A percentile compares a stretch with the other conserved stretches of the same genome.
These are phyloP conservation scores for Benitochromis conjunctus DNA, from an alignment of 2,113 vertebrate genomes.

Conservation along the genomic window DNA sequence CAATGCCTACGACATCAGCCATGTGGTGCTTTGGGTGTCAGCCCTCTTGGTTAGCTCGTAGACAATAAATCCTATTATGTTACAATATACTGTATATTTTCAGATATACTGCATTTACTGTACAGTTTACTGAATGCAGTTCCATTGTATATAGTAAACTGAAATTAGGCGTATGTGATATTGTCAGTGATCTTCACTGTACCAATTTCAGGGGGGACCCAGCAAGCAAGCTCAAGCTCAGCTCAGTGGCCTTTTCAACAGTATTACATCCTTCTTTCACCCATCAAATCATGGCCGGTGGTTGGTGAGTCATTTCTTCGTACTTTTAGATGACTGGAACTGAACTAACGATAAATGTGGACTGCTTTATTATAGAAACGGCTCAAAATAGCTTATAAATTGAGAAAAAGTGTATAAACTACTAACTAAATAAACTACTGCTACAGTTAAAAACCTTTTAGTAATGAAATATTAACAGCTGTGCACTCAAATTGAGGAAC, in stretches of 20 bases:
- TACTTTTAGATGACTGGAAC: background rate
- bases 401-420: background rate
- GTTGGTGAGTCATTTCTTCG: slow-evolving; percentile 82
- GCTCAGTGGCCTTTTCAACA: slow-evolving; percentile 91
- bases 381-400: background rate
- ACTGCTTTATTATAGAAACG: background rate
- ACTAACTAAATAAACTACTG: background rate
- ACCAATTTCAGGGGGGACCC: slow-evolving; percentile 85
- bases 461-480: background rate
- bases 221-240: slow-evolving; percentile 92
- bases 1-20: slow-evolving; percentile 93
- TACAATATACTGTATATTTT: background rate
- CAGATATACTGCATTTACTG: background rate
- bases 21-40: slow-evolving; percentile 95
- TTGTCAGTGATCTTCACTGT: background rate
- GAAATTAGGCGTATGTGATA: background rate
- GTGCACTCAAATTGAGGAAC: background rate
- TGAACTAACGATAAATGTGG: background rate
- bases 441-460: background rate
- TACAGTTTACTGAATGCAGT: background rate
- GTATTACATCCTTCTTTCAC: slow-evolving; percentile 95
- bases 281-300: slow-evolving; percentile 97
- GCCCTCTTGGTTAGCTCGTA: slow-evolving; percentile 87
- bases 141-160: background rate
- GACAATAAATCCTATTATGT: background rate